These are phyloP conservation scores for Lomographa bimaculata DNA, from an alignment of 2,888 invertebrate genomes.

Conservation along the genomic window DNA sequence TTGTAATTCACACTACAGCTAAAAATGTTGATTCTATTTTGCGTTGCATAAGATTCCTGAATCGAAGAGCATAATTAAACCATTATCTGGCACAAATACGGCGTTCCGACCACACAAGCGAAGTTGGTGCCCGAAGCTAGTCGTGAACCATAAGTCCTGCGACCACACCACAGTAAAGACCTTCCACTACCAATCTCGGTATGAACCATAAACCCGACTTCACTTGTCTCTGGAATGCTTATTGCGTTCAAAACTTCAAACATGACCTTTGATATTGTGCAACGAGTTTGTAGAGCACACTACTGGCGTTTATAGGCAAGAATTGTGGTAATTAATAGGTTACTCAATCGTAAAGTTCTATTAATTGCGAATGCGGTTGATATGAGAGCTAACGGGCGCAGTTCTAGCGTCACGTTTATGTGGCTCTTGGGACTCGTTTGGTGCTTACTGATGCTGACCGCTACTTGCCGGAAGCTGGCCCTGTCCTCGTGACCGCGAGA, in stretches of 20 bases:
- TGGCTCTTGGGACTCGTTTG: slow-evolving; percentile 33
- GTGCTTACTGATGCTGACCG: slow-evolving; percentile 33
- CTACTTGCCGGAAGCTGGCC: slow-evolving; percentile 59
- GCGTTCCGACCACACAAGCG: slow-evolving; percentile 67
- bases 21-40: too few relatives aligned
- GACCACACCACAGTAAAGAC: slow-evolving; percentile 61
- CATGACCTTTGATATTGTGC: slow-evolving; percentile 31
- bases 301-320: neutral
- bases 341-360: slow-evolving; percentile 3
- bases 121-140: slow-evolving; percentile 62
- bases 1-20: too few relatives aligned
- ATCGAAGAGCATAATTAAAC: slow-evolving; percentile 47
- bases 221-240: slow-evolving; percentile 57
- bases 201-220: slow-evolving; percentile 61
- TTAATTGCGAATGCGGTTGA: slow-evolving; percentile 1
- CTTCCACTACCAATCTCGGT: slow-evolving; percentile 61
- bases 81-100: slow-evolving; percentile 44
- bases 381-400: slow-evolving; percentile 24
- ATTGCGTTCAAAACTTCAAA: slow-evolving; percentile 36
- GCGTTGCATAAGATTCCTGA: too few relatives aligned
- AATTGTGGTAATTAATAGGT: slow-evolving; percentile 5
- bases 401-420: slow-evolving; percentile 35
- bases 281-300: slow-evolving; percentile 13
- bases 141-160: slow-evolving; percentile 69
- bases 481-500: slow-evolving; percentile 45